A percentile compares a stretch with the other conserved stretches of the same genome.
Conservation (phyloP, 2,888 invertebrate species). For the Homarus gammarus region DNA sequence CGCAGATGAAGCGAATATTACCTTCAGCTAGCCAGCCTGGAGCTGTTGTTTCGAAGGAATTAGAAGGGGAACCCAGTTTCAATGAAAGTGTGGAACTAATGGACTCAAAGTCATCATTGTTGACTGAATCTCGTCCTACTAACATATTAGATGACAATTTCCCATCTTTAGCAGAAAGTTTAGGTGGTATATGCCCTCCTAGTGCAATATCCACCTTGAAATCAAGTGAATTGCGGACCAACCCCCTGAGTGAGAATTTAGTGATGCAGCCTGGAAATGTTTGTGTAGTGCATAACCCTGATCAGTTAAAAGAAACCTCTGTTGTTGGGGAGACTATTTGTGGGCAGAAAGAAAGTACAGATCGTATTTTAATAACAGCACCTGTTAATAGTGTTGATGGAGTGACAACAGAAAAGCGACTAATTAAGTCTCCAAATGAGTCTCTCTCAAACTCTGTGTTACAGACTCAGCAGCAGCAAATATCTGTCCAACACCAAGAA, state of each 20-base stretch:
- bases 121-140: slow-evolving; percentile 49
- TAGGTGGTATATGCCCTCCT: slow-evolving; percentile 33
- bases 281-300: slow-evolving; percentile 11
- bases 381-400: background rate
- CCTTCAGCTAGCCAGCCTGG: slow-evolving; percentile 1
- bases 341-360: slow-evolving; percentile 24
- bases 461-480: slow-evolving; percentile 29
- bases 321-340: slow-evolving; percentile 16
- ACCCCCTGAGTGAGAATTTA: slow-evolving; percentile 49
- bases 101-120: slow-evolving; percentile 19
- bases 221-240: slow-evolving; percentile 53
- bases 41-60: slow-evolving; percentile 31
- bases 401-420: slow-evolving; percentile 20
- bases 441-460: background rate
- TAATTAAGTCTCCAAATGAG: slow-evolving; percentile 22
- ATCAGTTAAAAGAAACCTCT: slow-evolving; percentile 36
- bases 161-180: slow-evolving; percentile 61
- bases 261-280: slow-evolving; percentile 12
- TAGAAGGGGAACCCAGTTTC: slow-evolving; percentile 38
- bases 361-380: background rate
- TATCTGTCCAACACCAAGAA: slow-evolving; percentile 1
- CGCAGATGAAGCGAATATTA: slow-evolving; percentile 68
- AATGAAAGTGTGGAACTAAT: slow-evolving; percentile 8
- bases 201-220: slow-evolving; percentile 49
- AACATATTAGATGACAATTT: slow-evolving; percentile 67